Percentiles rank a stretch among this genome's conserved stretches.
These are phyloP conservation scores for Tethya wilhelma DNA, from an alignment of 37 sponge, comb jelly and placozoan genomes.

Conservation along the genomic window DNA sequence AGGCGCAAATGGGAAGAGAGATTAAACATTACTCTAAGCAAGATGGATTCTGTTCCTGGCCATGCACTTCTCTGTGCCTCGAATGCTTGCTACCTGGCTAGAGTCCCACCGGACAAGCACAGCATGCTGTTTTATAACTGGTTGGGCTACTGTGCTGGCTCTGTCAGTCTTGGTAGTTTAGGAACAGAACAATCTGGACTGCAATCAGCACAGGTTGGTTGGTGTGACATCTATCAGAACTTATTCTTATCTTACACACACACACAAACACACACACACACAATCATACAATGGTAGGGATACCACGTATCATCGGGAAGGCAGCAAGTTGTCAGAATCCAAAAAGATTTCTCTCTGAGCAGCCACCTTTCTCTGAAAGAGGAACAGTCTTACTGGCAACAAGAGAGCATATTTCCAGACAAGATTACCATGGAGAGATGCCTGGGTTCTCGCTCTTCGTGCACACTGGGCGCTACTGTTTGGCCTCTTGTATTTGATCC, in stretches of 20 bases:
- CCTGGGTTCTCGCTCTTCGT: slow-evolving; percentile 6
- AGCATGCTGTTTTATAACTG: slow-evolving; percentile 42
- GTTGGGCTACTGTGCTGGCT: slow-evolving; percentile 65
- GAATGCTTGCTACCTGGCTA: slow-evolving; percentile 35
- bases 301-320: neutral
- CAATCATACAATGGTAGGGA: neutral
- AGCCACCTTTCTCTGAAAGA: slow-evolving; percentile 22
- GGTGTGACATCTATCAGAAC: neutral
- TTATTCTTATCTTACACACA: too few relatives aligned
- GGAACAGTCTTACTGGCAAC: slow-evolving; percentile 46
- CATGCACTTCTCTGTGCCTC: slow-evolving; percentile 62
- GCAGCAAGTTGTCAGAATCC: slow-evolving; percentile 24
- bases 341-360: slow-evolving; percentile 33
- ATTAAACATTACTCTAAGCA: neutral
- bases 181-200: neutral
- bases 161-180: slow-evolving; percentile 31
- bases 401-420: slow-evolving; percentile 46
- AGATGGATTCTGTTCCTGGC: slow-evolving; percentile 41
- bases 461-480: neutral
- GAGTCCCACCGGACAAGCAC: slow-evolving; percentile 36
- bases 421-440: slow-evolving; percentile 11
- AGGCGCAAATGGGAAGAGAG: slow-evolving; percentile 43
- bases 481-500: slow-evolving; percentile 76
- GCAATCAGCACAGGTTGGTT: slow-evolving; percentile 6
- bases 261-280: too few relatives aligned